A percentile compares a stretch with the other conserved stretches of the same genome.
Conservation (phyloP, 2,888 invertebrate genomes). For the Desoria tigrina region DNA sequence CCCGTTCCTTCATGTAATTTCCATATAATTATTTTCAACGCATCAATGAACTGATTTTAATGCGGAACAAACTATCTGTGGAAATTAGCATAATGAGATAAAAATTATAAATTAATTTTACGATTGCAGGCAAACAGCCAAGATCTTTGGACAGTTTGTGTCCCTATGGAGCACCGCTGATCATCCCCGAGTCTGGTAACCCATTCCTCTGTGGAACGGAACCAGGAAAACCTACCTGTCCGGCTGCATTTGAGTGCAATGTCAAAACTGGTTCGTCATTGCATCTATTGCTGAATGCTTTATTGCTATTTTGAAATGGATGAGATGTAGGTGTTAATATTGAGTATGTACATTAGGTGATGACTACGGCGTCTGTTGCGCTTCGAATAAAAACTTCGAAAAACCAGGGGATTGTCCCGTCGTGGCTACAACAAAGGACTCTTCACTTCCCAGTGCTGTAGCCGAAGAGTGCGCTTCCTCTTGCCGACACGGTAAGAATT, state of each 20-base stretch:
- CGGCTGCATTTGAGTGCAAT: slow-evolving; percentile 76
- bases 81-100: background rate
- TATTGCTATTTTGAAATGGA: too few species aligned
- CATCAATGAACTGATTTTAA: background rate
- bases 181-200: slow-evolving; percentile 70
- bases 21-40: slow-evolving; percentile 7
- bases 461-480: slow-evolving; percentile 39
- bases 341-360: slow-evolving; percentile 64
- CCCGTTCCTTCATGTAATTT: slow-evolving; percentile 76
- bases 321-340: too few species aligned
- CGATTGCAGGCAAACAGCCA: slow-evolving; percentile 68
- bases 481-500: slow-evolving; percentile 6
- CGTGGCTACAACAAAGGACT: slow-evolving; percentile 57
- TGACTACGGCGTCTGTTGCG: slow-evolving; percentile 86
- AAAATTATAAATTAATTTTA: slow-evolving; percentile 2
- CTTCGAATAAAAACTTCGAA: slow-evolving; percentile 72
- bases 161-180: slow-evolving; percentile 68
- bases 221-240: slow-evolving; percentile 79
- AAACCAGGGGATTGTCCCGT: slow-evolving; percentile 76
- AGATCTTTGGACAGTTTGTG: slow-evolving; percentile 75
- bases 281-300: too few species aligned
- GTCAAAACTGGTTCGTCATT: slow-evolving; percentile 76
- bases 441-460: slow-evolving; percentile 49
- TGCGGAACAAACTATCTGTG: background rate
- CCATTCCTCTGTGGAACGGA: slow-evolving; percentile 81